Evolutionary conservation across 2,888 invertebrate species (phyloP), one percentile per base, ranked within the genome.

Genomic region (Neelides folsomi): DNA sequence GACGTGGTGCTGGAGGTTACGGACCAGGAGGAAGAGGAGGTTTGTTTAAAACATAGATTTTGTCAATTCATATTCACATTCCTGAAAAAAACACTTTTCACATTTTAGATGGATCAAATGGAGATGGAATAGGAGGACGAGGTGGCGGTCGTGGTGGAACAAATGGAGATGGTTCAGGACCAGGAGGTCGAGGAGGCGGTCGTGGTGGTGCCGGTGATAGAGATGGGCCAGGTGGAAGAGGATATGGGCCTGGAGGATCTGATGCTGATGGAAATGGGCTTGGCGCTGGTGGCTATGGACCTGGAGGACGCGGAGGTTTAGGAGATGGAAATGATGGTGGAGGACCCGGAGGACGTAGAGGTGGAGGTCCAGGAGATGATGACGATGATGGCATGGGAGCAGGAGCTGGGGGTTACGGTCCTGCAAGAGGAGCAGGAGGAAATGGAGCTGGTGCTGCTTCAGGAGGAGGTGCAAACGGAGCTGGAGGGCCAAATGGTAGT

Each of bases 291-390:
- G 27, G 27, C 7, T 27, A 27, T 7, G 27, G 27, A 5, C 27
- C 27, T 27, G 27, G 27, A 3, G 27, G 27, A 27, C 27, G 27
- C 7, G 27, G 27, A 27, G 27, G 27, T 10, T 10, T n/a, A 19
- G 50, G 50, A 8, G 20, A 12, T n/a, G n/a, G 39, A 20, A 27
- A 18, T 8, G 20, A 35, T 5, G 18, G 36, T 12, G 44, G 36
- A 12, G 48, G 40, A 38, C 13, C 19, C 2, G 27, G 39, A 19
- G 48, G 19, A 40, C 34, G 51, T 34, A 18, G 50, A 12, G 47
- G 47, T 1, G 16, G 45, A 6, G 45, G 19, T n/a, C 13, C 6
- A 19, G 45, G 34, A 13, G 45, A 45, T 27, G 45, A 12, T 12
- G 34, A 19, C 5, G 34, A 46, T 34, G 46, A 34, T 12, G 46